Percentiles rank a stretch among this genome's conserved stretches.
Conservation (phyloP, 2,888 invertebrate genomes). For the Drosophila niveifrons region DNA sequence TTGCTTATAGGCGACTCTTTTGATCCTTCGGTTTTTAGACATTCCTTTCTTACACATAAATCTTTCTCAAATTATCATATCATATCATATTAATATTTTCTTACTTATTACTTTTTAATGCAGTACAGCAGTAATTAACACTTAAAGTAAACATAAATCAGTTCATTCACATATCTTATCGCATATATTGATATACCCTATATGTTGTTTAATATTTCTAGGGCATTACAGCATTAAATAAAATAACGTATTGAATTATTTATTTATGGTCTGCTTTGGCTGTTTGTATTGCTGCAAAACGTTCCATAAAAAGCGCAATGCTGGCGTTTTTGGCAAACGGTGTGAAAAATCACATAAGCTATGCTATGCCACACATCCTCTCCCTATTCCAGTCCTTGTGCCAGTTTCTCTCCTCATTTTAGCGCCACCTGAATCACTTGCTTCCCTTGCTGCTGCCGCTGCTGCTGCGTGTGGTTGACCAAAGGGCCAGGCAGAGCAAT, state of each 20-base stretch:
- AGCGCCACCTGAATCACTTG: background rate
- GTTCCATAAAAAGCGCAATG: constrained; percentile 56
- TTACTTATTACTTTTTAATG: too few relatives aligned
- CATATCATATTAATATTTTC: too few relatives aligned
- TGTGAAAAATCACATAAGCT: constrained; percentile 45
- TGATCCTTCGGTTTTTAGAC: too few relatives aligned
- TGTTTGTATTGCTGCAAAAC: constrained; percentile 39
- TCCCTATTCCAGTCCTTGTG: too few relatives aligned
- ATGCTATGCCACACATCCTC: constrained; percentile 1
- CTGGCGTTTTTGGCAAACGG: constrained; percentile 43
- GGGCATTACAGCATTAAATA: constrained; percentile 15
- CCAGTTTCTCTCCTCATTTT: too few relatives aligned
- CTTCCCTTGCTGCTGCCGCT: constrained; percentile 12
- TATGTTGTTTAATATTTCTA: background rate
- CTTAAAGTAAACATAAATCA: too few relatives aligned
- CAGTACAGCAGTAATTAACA: too few relatives aligned
- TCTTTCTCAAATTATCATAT: too few relatives aligned
- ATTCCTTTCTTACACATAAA: too few relatives aligned
- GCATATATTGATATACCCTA: too few relatives aligned
- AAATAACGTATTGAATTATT: constrained; percentile 69
- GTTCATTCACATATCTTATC: too few relatives aligned
- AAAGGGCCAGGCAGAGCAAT: constrained; percentile 6
- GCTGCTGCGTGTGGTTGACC: constrained; percentile 39
- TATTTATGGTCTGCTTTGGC: constrained; percentile 58
- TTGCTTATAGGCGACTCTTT: too few relatives aligned